These are phyloP conservation scores for Brachyistius frenatus DNA, from an alignment of 2,113 vertebrate genomes.

Conservation along the genomic window DNA sequence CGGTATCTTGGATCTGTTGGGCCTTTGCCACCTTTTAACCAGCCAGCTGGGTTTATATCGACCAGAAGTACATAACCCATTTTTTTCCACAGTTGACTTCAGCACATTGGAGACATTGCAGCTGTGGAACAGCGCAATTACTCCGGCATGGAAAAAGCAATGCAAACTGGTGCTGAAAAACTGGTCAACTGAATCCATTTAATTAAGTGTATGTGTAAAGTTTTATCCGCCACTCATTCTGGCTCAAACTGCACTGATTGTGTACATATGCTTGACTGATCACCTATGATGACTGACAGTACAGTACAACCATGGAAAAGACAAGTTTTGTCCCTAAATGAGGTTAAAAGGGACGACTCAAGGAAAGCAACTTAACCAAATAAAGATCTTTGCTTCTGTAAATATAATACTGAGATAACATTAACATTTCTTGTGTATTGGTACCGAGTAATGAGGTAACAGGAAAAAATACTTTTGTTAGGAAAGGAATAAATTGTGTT, in stretches of 20 bases:
- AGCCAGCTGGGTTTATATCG: background rate
- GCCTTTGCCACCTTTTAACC: constrained; percentile 6
- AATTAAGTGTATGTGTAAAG: too few relatives aligned
- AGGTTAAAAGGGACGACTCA: background rate
- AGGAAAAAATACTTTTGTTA: too few relatives aligned
- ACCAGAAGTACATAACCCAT: background rate
- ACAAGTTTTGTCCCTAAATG: too few relatives aligned
- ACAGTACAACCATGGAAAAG: too few relatives aligned
- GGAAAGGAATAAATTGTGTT: background rate
- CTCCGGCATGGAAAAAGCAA: background rate
- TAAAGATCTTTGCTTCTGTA: background rate
- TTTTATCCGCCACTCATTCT: too few relatives aligned
- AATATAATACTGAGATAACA: background rate
- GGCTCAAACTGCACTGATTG: background rate
- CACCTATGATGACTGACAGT: too few relatives aligned
- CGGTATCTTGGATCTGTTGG: background rate
- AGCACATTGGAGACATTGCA: background rate
- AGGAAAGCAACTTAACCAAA: background rate
- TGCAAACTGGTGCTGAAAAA: background rate
- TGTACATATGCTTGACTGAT: background rate
- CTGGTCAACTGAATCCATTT: background rate
- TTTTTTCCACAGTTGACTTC: background rate
- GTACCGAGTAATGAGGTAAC: too few relatives aligned
- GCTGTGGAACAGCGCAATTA: background rate
- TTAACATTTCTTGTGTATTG: too few relatives aligned